Evolutionary conservation across 2,888 invertebrate genomes (phyloP).

Genomic region (Agrypnus murinus): DNA sequence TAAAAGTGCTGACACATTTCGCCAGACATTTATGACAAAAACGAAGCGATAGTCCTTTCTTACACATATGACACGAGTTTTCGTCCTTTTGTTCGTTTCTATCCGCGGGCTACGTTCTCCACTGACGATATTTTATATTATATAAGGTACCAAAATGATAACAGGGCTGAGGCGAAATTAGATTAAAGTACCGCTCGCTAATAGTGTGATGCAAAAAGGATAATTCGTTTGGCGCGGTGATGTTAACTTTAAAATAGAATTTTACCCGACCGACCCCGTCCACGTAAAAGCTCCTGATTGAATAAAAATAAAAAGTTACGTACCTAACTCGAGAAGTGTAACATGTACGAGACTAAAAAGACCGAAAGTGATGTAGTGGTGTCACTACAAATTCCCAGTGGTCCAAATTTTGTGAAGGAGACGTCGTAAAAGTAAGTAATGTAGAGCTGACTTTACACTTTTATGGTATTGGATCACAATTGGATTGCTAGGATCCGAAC

Average conservation of each 20-base stretch:
- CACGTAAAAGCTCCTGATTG: slow-evolving; percentile 35
- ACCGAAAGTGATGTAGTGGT: slow-evolving; percentile 44
- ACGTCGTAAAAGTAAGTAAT: slow-evolving; percentile 54
- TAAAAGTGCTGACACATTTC: slow-evolving; percentile 38
- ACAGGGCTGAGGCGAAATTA: not conserved
- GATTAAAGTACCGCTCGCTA: not conserved
- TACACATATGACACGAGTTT: slow-evolving; percentile 34
- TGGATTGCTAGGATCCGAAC: slow-evolving; percentile 48
- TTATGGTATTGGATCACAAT: slow-evolving; percentile 52
- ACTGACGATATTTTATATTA: slow-evolving; percentile 5
- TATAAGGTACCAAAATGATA: slow-evolving; percentile 2
- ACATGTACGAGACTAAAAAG: slow-evolving; percentile 35
- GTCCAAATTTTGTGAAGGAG: slow-evolving; percentile 48
- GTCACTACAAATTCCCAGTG: slow-evolving; percentile 45
- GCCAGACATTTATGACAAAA: slow-evolving; percentile 30
- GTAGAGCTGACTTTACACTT: slow-evolving; percentile 56
- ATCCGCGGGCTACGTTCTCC: slow-evolving; percentile 12
- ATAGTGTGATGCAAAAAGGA: slow-evolving; percentile 3
- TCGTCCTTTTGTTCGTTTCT: slow-evolving; percentile 25
- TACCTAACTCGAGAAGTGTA: slow-evolving; percentile 26
- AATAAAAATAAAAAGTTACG: slow-evolving; percentile 37
- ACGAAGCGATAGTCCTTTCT: slow-evolving; percentile 33
- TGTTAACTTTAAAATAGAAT: slow-evolving; percentile 28
- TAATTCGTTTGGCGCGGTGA: not conserved
- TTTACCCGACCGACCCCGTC: slow-evolving; percentile 8